Conservation (phyloP, 2,888 invertebrate genomes). For the Cybosia mesomella region DNA sequence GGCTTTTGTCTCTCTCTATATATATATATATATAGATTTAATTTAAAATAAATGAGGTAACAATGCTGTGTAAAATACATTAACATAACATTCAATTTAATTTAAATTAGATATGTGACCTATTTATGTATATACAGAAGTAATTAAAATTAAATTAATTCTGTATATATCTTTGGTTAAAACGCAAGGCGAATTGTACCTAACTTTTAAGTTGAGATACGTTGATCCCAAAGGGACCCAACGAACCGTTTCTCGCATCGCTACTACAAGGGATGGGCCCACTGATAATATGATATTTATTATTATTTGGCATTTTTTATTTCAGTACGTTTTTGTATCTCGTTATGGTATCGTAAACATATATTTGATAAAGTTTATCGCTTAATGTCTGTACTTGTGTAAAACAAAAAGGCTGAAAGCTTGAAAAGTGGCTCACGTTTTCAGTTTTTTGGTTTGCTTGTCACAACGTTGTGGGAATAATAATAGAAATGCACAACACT, state of each 20-base stretch:
- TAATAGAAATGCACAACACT: conserved; percentile 14
- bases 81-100: too few species aligned
- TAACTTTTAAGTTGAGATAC: conserved; percentile 29
- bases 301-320: conserved; percentile 20
- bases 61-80: too few species aligned
- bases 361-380: conserved; percentile 14
- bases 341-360: conserved; percentile 20
- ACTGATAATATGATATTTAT: conserved; percentile 35
- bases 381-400: not conserved
- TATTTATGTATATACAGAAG: too few species aligned
- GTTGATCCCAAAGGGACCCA: conserved; percentile 25
- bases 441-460: conserved; percentile 15
- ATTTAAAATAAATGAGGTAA: not conserved
- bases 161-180: too few species aligned
- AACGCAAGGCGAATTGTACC: conserved; percentile 8
- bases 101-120: too few species aligned
- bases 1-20: too few species aligned
- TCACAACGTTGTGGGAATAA: conserved; percentile 18
- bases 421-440: not conserved
- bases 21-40: too few species aligned
- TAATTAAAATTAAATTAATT: too few species aligned
- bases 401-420: not conserved
- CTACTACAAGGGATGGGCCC: conserved; percentile 26
- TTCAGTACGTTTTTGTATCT: conserved; percentile 9
- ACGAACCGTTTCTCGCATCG: conserved; percentile 30